These are phyloP conservation scores for Triplophysa rosa DNA, from an alignment of 2,113 vertebrate genomes.

Conservation along the genomic window DNA sequence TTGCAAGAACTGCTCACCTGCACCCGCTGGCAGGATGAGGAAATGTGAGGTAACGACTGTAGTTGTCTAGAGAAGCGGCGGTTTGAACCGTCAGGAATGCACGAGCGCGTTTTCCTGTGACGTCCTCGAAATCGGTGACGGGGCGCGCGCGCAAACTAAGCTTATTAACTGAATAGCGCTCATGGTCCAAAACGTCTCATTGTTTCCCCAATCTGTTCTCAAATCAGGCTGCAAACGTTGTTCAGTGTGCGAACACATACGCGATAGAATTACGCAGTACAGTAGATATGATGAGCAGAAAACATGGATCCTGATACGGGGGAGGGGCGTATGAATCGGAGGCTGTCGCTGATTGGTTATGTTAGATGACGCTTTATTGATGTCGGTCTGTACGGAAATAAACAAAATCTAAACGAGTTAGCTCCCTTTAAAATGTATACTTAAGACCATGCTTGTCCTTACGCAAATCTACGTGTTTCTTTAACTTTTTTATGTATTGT, in stretches of 20 bases:
- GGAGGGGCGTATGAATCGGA: not conserved
- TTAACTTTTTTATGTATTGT: too few relatives aligned
- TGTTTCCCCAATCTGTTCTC: not conserved
- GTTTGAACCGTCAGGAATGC: not conserved
- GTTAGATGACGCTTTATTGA: not conserved
- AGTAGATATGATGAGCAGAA: not conserved
- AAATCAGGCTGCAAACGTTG: not conserved
- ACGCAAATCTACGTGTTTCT: too few relatives aligned
- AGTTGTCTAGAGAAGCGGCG: not conserved
- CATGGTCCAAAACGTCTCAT: not conserved
- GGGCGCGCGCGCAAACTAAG: not conserved
- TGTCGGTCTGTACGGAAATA: not conserved
- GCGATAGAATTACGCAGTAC: not conserved
- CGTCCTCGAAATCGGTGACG: not conserved
- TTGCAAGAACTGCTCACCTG: not conserved
- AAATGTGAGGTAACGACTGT: not conserved
- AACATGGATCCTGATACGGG: not conserved
- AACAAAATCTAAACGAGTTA: not conserved
- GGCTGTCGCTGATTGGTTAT: not conserved
- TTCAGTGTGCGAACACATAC: not conserved
- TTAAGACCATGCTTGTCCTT: too few relatives aligned
- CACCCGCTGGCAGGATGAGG: not conserved
- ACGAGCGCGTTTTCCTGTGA: not conserved
- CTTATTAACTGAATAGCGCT: not conserved
- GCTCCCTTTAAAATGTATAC: too few relatives aligned